Evolutionary conservation across 2,113 vertebrate species (phyloP), one percentile per base, ranked within the genome.

Genomic region (Scytalopus superciliaris): DNA sequence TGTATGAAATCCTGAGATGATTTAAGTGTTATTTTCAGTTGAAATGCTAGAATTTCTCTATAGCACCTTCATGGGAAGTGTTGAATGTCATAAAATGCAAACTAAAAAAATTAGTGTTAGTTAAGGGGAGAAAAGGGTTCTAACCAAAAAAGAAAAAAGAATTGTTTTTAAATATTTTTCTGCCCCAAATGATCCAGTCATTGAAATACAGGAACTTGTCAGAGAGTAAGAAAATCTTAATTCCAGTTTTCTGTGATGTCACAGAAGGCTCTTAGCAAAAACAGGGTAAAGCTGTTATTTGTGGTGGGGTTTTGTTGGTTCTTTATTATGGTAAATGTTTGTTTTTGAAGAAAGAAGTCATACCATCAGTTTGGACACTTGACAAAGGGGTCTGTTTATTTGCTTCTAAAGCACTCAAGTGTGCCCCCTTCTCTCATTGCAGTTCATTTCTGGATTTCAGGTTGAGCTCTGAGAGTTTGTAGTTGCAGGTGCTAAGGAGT

Each of bases 81-180:
- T 21, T 73, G 7, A 44, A 10, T 52, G 14, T 42, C 31, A 28
- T 56, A 84, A 82, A 45, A 52, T 37, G 35, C 1, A n/a, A 67
- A 56, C 44, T 49, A 24, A 53, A 63, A 37, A 56, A 83, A 89
- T 87, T 70, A 64, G 8, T 86, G 10, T 9, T 79, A 50, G 49
- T 30, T 55, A 59, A 25, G 5, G 7, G 2, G 0, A 7, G 37
- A 53, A 53, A 13, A 2, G 0, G 2, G 1, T 67, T 70, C 16
- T 89, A 78, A 39, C 16, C 55, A 30, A 42, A 35, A 66, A 22
- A 45, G 24, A 30, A 17, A 0, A 72, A 55, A n/a, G 7, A 9
- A 25, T 47, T 30, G 4, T 9, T 30, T 75, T n/a, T 4, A 14
- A 50, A 4, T 7, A 17, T 52, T 45, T 68, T 68, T 47, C 45